Percentiles rank a stretch among this genome's conserved stretches.
Evolutionary conservation across 2,888 invertebrate genomes (phyloP).

Genomic region (Philereme vetulata): DNA sequence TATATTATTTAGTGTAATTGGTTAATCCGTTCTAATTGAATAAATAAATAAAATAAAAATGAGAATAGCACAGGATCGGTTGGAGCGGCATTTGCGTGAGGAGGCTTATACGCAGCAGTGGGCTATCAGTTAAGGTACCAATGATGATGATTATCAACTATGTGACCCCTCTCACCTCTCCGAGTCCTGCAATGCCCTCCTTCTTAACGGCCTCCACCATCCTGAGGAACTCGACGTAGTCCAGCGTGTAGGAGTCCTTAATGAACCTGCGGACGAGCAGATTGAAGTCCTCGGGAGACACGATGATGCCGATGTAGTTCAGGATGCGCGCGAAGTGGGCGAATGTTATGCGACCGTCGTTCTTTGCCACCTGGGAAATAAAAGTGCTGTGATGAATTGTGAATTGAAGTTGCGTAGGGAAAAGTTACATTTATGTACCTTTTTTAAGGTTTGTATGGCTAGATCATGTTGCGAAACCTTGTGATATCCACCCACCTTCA

Average conservation of each 20-base stretch:
- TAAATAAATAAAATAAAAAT: no score
- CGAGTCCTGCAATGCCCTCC: slow-evolving; percentile 78
- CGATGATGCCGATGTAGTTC: slow-evolving; percentile 87
- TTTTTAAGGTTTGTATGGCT: no score
- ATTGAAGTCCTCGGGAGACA: slow-evolving; percentile 89
- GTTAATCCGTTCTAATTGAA: no score
- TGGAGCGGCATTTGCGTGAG: no score
- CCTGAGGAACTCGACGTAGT: slow-evolving; percentile 89
- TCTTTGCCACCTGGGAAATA: slow-evolving; percentile 86
- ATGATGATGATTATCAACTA: no score
- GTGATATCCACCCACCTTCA: no score
- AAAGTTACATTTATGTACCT: not conserved
- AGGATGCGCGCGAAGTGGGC: slow-evolving; percentile 90
- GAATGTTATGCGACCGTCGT: slow-evolving; percentile 89
- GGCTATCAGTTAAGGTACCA: no score
- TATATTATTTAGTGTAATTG: no score
- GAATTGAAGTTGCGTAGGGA: not conserved
- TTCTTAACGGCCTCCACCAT: slow-evolving; percentile 87
- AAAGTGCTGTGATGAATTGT: not conserved
- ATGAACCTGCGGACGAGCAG: slow-evolving; percentile 89
- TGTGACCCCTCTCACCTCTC: slow-evolving; percentile 71
- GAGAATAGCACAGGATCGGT: no score
- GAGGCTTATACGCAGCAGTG: no score
- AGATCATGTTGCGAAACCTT: no score
- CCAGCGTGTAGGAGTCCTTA: slow-evolving; percentile 89